Conservation (phyloP, 2,113 vertebrate genomes). For the Etheostoma spectabile region DNA sequence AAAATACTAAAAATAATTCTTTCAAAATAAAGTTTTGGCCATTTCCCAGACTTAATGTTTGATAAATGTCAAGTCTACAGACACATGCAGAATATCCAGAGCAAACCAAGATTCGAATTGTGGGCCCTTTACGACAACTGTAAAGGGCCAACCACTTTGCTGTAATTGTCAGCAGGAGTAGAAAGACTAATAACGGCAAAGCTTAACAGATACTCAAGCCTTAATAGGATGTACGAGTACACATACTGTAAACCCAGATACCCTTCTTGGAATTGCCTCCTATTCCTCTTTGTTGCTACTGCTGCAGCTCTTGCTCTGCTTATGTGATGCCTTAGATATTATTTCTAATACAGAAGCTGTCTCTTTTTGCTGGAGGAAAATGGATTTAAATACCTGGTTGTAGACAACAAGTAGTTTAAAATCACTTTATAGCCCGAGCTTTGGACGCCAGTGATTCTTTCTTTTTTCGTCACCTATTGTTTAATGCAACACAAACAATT, state of each 20-base stretch:
- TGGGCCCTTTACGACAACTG: constrained; percentile 7
- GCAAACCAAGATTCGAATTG: background rate
- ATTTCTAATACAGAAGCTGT: background rate
- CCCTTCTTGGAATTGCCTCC: background rate
- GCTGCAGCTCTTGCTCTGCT: background rate
- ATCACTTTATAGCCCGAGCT: background rate
- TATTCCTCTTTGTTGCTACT: background rate
- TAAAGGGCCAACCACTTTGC: background rate
- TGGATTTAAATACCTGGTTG: constrained; percentile 4
- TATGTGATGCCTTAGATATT: constrained; percentile 11
- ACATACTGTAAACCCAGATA: constrained; percentile 15
- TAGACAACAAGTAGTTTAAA: constrained; percentile 11
- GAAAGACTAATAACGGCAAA: constrained; percentile 9
- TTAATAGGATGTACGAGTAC: constrained; percentile 12
- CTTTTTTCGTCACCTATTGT: background rate
- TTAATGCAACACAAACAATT: no score
- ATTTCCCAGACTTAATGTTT: background rate
- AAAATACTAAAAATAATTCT: constrained; percentile 9
- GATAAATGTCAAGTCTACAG: constrained; percentile 21
- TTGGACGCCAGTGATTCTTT: background rate
- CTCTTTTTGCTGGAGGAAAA: constrained; percentile 9
- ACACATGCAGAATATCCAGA: background rate
- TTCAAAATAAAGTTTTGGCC: background rate
- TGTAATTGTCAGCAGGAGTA: background rate
- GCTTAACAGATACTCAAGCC: background rate